Base-by-base conservation (phyloP, 1,140 invertebrate genomes). In the Lepidurus couesii region DNA sequence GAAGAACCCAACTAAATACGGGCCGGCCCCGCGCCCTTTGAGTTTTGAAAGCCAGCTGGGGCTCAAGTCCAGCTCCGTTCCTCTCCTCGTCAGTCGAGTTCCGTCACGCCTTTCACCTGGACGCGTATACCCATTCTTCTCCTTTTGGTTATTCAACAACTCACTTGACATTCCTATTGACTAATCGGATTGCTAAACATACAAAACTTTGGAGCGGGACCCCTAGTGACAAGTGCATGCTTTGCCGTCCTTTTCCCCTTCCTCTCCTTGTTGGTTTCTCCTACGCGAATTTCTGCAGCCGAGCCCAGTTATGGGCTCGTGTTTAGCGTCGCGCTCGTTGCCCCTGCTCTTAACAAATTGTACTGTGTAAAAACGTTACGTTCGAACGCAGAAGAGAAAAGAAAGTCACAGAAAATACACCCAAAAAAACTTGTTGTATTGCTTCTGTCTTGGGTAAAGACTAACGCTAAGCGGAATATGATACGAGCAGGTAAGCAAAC, bases 41-140 rank as follows among this genome's bases (percentile, higher is more conserved):
- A 21, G 53, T 65, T 65, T 65, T 65, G 53, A 65, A 65, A 65
- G 53, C 53, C 53, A 65, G 53, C 53, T 65, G 53, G 53, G 53
- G 21, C 53, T 21, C 53, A 65, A 65, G 53, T 65, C 53, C 53
- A 65, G 53, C 53, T 65, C n/a, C 53, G 53, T 65, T 65, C 16
- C 53, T 65, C 53, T 65, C 53, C 53, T 65, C 53, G 53, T 65
- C 53, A 65, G 53, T 65, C 53, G 53, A 65, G 53, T 65, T 65
- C 53, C 53, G 53, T 65, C 53, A 65, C 53, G 53, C 53, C 53
- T 65, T 65, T 65, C 16, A 65, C 53, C 53, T 65, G 53, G 53
- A 65, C 53, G 53, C 53, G 53, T 65, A n/a, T n/a, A n/a, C 53
- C 53, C n/a, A 65, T 65, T 65, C 53, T 65, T 65, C 53, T 65